These are phyloP conservation scores for Nomia melanderi DNA, from an alignment of 1,140 invertebrate species.

Conservation along the genomic window DNA sequence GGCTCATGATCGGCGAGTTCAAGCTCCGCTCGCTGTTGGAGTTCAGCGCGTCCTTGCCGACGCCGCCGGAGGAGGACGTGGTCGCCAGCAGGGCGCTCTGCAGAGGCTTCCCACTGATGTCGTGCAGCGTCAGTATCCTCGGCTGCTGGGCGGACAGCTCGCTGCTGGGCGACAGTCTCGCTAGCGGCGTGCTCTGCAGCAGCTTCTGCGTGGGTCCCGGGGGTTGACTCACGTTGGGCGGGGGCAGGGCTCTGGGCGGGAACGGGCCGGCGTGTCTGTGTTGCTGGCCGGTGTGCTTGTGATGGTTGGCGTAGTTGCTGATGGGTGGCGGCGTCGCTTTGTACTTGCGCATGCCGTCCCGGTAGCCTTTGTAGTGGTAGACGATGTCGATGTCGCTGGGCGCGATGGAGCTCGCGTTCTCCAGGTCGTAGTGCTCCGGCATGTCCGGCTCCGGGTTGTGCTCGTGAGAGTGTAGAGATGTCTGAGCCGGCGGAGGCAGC, in stretches of 20 bases:
- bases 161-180: constrained; percentile 93
- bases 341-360: constrained; percentile 92
- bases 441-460: constrained; percentile 88
- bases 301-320: constrained; percentile 84
- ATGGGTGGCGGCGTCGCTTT: constrained; percentile 90
- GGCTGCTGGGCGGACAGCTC: constrained; percentile 95
- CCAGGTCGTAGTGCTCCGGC: constrained; percentile 97
- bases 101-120: constrained; percentile 95
- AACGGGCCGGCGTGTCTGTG: constrained; percentile 87
- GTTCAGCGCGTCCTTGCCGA: constrained; percentile 90
- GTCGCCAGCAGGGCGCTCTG: constrained; percentile 93
- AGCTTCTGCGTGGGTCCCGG: constrained; percentile 83
- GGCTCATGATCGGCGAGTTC: constrained; percentile 95
- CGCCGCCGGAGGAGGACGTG: constrained; percentile 90
- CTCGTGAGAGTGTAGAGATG: constrained; percentile 84
- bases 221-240: constrained; percentile 84
- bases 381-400: constrained; percentile 98
- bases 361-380: constrained; percentile 96
- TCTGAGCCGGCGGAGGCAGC: constrained; percentile 84
- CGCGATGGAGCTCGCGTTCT: constrained; percentile 98
- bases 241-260: constrained; percentile 85
- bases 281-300: constrained; percentile 88
- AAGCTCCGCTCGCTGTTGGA: constrained; percentile 94
- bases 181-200: constrained; percentile 93
- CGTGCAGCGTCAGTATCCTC: constrained; percentile 93